Base-by-base conservation (phyloP, 2,888 invertebrate genomes). In the Morpho achilles region DNA sequence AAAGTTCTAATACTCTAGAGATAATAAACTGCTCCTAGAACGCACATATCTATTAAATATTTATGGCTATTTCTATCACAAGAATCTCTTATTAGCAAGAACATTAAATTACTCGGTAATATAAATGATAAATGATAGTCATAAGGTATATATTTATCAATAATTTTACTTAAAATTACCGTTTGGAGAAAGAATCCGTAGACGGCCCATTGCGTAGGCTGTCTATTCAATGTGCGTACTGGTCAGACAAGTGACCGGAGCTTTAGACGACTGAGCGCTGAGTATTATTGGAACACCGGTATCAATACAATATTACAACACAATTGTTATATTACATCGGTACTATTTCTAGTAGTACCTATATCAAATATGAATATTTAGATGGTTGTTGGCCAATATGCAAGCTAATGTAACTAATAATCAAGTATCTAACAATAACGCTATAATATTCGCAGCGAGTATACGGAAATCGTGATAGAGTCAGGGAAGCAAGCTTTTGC, bases 401-500 rank as follows among this genome's bases (percentile, higher is more conserved):
- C 1, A 16, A 16, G 32, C 32, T 16, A 32, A 32, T 32, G 32
- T 32, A 32, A 9, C n/a, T n/a, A 45, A 41, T 23, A 39, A 40
- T 9, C 8, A 8, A 40, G 53, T 22, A 7, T 53, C 46, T 41
- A 54, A 47, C 48, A 53, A 53, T 50, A 40, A 43, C 47, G 50
- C 49, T 45, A 54, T 72, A 77, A 74, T 76, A 80, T 77, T 76
- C 73, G 72, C 77, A 72, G 75, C 72, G 72, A 72, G 78, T 79
- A 77, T 72, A 68, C 75, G 75, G 81, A 79, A 81, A 75, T 82
- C 74, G 75, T 76, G 82, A 82, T 79, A 68, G 66, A 66, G 69
- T 69, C 69, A 65, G 67, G 74, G 73, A 72, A 75, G 80, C 77
- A 79, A 81, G 82, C 66, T 78, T 86, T 85, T 79, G 82, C 84